Evolutionary conservation across 1,140 invertebrate genomes (phyloP), one percentile per base, ranked within the genome.

Genomic region (Drosophila equinoxialis): DNA sequence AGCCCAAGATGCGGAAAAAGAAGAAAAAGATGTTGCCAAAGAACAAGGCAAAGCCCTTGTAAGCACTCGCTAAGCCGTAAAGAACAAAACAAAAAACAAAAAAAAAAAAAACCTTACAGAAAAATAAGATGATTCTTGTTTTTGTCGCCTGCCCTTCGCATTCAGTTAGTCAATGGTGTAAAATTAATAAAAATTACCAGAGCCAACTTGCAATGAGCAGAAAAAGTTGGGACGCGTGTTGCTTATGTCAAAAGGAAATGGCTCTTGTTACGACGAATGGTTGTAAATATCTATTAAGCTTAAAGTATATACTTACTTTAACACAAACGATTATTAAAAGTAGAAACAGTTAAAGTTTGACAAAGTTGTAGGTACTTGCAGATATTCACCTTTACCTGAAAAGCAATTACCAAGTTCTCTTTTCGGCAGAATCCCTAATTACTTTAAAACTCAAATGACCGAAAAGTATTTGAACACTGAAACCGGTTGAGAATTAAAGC

Each of bases 171-270:
- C 74, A 71, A 77, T 77, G 75, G 70, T 74, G 79, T 82, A 85
- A 87, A 86, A 86, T 86, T 86, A 86, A 86, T 86, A 86, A 87
- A 87, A 86, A 86, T 86, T 86, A 86, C 83, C 73, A 71, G 71
- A 69, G 79, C 65, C 73, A 76, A 75, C 65, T 68, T 65, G 60
- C 63, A 61, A 62, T 76, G 65, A 74, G 81, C 65, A 37, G 17
- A 35, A 69, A 57, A 85, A 85, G 79, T 86, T 85, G 59, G 54
- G 67, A 20, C 74, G 57, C 67, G 71, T 79, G 68, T 45, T 74
- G 45, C 2, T 26, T 59, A 71, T 39, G 65, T 74, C 57, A 65
- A 45, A 41, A 35, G 71, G 68, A 85, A 79, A 86, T 82, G 77
- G 66, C 79, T 59, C 17, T 23, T 51, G 2, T 23, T 23, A 23